phyloP scores from a whole-genome alignment of 2,113 vertebrate species.

The Porphyrio hochstetteri region DNA sequence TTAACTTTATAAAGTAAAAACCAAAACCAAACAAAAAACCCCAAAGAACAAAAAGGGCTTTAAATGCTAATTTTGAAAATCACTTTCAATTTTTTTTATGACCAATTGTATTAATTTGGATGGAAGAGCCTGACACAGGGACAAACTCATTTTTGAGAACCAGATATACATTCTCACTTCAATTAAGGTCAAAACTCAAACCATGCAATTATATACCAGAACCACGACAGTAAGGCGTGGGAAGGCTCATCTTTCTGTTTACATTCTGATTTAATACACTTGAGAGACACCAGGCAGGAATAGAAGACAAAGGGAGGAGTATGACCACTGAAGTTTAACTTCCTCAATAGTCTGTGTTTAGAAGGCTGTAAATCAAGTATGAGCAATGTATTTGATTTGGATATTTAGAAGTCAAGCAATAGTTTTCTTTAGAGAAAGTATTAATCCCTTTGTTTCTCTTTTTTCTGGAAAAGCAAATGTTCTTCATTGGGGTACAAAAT shows the following conservation, averaged over 20 bases:
- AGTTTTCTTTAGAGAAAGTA: slow-evolving; percentile 61
- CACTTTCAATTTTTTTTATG: background rate
- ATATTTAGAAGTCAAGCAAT: slow-evolving; percentile 38
- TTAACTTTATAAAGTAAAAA: background rate
- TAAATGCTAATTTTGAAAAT: background rate
- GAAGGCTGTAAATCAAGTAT: slow-evolving; percentile 49
- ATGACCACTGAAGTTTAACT: slow-evolving; percentile 65
- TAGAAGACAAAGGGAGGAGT: slow-evolving; percentile 72
- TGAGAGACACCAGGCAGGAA: slow-evolving; percentile 74
- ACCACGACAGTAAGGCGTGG: background rate
- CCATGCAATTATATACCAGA: slow-evolving; percentile 26
- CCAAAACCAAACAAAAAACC: background rate
- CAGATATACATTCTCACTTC: background rate
- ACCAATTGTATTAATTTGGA: background rate
- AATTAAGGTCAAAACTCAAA: slow-evolving; percentile 14
- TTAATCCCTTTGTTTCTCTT: slow-evolving; percentile 60
- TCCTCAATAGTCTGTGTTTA: slow-evolving; percentile 58
- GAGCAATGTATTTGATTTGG: slow-evolving; percentile 46
- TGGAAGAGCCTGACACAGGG: background rate
- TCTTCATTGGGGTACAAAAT: slow-evolving; percentile 55
- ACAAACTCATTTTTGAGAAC: slow-evolving; percentile 25
- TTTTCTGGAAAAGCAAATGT: slow-evolving; percentile 67
- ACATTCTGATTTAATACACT: slow-evolving; percentile 39
- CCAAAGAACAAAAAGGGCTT: background rate
- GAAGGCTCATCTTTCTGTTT: background rate